These are phyloP conservation scores for Heteropelma amictum DNA, from an alignment of 2,888 invertebrate species.

Conservation along the genomic window DNA sequence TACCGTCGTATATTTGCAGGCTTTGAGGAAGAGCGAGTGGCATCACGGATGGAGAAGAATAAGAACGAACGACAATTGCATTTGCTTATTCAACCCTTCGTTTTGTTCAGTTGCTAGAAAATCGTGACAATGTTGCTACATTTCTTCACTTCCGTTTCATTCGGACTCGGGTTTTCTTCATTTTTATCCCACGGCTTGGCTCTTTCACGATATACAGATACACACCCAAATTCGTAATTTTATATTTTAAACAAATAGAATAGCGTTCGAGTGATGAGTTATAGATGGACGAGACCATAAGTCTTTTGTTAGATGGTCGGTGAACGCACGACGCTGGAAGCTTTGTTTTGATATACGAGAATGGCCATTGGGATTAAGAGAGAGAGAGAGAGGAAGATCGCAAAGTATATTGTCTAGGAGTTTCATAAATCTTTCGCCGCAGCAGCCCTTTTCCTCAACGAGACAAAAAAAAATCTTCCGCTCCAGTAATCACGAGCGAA, in stretches of 20 bases:
- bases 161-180: not conserved
- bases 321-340: slow-evolving; percentile 11
- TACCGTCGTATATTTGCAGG: slow-evolving; percentile 40
- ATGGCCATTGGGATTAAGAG: slow-evolving; percentile 1
- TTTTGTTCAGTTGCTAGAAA: slow-evolving; percentile 1
- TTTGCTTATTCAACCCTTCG: slow-evolving; percentile 41
- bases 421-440: slow-evolving; percentile 9
- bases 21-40: slow-evolving; percentile 30
- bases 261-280: slow-evolving; percentile 4
- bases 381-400: not conserved
- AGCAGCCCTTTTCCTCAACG: not conserved
- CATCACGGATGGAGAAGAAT: not conserved
- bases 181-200: not conserved
- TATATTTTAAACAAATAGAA: slow-evolving; percentile 10
- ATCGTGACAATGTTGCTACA: slow-evolving; percentile 19
- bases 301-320: slow-evolving; percentile 32
- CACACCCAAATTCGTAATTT: not conserved
- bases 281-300: slow-evolving; percentile 15
- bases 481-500: slow-evolving; percentile 23
- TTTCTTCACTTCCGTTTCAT: slow-evolving; percentile 29
- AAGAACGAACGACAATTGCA: slow-evolving; percentile 42
- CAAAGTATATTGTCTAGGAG: slow-evolving; percentile 24
- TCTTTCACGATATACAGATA: not conserved
- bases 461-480: not conserved
- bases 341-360: slow-evolving; percentile 36